Percentiles rank a stretch among this genome's conserved stretches.
Conservation (phyloP, 2,113 vertebrate species). For the Onychostoma macrolepis region DNA sequence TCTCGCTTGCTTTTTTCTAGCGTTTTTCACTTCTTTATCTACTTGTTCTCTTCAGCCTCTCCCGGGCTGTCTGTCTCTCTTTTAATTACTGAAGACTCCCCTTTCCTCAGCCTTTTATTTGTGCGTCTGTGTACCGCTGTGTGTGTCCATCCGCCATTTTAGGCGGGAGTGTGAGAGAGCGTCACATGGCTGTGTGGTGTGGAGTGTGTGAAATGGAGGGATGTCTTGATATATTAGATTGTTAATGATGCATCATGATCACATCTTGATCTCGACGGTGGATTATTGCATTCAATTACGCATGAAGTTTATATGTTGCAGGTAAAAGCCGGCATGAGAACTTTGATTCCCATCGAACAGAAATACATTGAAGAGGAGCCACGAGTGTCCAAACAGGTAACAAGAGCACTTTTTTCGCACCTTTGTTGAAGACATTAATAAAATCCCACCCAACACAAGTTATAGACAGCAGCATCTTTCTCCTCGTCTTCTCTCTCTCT, state of each 20-base stretch:
- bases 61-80: slow-evolving; percentile 59
- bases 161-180: slow-evolving; percentile 52
- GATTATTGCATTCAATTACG: not conserved
- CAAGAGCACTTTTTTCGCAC: not conserved
- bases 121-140: slow-evolving; percentile 62
- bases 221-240: slow-evolving; percentile 7
- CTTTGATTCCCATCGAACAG: slow-evolving; percentile 93
- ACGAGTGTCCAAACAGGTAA: slow-evolving; percentile 97
- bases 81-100: slow-evolving; percentile 78
- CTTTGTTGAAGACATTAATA: slow-evolving; percentile 5
- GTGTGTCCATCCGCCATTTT: slow-evolving; percentile 78
- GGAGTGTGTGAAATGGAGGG: slow-evolving; percentile 43
- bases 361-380: slow-evolving; percentile 99
- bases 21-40: slow-evolving; percentile 66
- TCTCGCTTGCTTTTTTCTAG: slow-evolving; percentile 54
- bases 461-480: slow-evolving; percentile 28
- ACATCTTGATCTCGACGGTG: not conserved
- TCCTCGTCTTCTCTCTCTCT: not conserved
- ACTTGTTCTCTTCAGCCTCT: slow-evolving; percentile 58
- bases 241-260: not conserved
- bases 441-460: not conserved
- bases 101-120: slow-evolving; percentile 76
- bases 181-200: slow-evolving; percentile 42
- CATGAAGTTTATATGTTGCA: slow-evolving; percentile 59
- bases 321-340: slow-evolving; percentile 96